Percentiles rank a stretch among this genome's conserved stretches.
Evolutionary conservation across 2,113 vertebrate species (phyloP).

Genomic region (Vanacampus margaritifer): DNA sequence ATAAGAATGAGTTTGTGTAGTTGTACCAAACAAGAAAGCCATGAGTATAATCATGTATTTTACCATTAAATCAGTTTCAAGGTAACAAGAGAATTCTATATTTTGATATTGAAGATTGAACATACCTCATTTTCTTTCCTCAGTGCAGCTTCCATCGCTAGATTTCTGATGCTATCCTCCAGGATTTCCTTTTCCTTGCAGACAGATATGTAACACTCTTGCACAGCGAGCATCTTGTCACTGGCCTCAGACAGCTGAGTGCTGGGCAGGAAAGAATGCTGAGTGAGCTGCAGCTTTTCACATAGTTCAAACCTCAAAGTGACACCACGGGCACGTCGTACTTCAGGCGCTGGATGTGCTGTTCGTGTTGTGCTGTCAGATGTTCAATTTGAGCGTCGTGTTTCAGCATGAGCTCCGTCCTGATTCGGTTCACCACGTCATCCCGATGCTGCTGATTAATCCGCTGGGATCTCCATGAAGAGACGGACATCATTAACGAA

Average conservation of each 20-base stretch:
- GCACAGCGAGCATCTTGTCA: slow-evolving; percentile 79
- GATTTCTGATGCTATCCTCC: slow-evolving; percentile 68
- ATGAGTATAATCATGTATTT: background rate
- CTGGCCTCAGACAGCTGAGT: slow-evolving; percentile 76
- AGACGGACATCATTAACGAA: slow-evolving; percentile 4
- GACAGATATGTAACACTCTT: slow-evolving; percentile 89
- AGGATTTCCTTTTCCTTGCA: slow-evolving; percentile 86
- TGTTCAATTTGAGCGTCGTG: slow-evolving; percentile 73
- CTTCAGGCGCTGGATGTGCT: slow-evolving; percentile 74
- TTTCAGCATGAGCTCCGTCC: slow-evolving; percentile 74
- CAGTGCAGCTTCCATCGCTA: slow-evolving; percentile 65
- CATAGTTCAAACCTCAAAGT: background rate
- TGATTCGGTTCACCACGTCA: slow-evolving; percentile 81
- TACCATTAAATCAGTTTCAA: background rate
- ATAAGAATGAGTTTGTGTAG: background rate
- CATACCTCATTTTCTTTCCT: slow-evolving; percentile 77
- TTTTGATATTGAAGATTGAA: background rate
- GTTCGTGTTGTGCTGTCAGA: slow-evolving; percentile 75
- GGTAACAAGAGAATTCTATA: background rate
- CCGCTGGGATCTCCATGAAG: slow-evolving; percentile 77
- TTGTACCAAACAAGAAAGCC: background rate
- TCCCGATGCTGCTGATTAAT: slow-evolving; percentile 87
- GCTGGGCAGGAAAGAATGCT: slow-evolving; percentile 59
- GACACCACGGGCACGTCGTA: slow-evolving; percentile 66
- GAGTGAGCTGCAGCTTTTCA: background rate